Conservation (phyloP, 2,888 invertebrate genomes). For the Habroteleia sp. region DNA sequence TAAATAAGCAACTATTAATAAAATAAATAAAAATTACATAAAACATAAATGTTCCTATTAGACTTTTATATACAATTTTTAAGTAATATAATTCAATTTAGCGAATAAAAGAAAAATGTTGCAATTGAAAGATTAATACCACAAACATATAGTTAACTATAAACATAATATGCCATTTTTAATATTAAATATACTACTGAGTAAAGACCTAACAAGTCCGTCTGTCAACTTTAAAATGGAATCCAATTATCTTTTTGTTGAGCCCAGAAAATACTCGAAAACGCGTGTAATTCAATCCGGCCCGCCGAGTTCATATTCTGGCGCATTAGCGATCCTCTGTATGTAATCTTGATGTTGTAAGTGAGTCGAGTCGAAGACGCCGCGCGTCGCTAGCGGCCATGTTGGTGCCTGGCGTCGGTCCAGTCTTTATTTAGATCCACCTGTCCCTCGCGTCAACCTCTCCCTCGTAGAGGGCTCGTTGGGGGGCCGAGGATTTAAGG, state of each 20-base stretch:
- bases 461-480: slow-evolving; percentile 60
- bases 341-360: slow-evolving; percentile 60
- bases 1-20: too few species aligned
- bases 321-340: slow-evolving; percentile 46
- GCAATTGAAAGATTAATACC: too few species aligned
- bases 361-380: slow-evolving; percentile 58
- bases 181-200: background rate
- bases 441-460: slow-evolving; percentile 79
- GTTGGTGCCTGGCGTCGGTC: slow-evolving; percentile 78
- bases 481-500: slow-evolving; percentile 71
- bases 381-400: slow-evolving; percentile 71
- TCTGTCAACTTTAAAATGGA: slow-evolving; percentile 17
- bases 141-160: too few species aligned
- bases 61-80: too few species aligned
- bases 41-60: too few species aligned
- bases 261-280: slow-evolving; percentile 33
- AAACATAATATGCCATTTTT: too few species aligned
- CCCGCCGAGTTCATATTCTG: slow-evolving; percentile 46
- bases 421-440: slow-evolving; percentile 81
- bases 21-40: too few species aligned
- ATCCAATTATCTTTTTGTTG: slow-evolving; percentile 45
- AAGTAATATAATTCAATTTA: too few species aligned
- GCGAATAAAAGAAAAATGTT: too few species aligned
- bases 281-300: slow-evolving; percentile 58
- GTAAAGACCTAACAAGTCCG: background rate